These are phyloP conservation scores for Cryptops parisi DNA, from an alignment of 2,888 invertebrate species.

Conservation along the genomic window DNA sequence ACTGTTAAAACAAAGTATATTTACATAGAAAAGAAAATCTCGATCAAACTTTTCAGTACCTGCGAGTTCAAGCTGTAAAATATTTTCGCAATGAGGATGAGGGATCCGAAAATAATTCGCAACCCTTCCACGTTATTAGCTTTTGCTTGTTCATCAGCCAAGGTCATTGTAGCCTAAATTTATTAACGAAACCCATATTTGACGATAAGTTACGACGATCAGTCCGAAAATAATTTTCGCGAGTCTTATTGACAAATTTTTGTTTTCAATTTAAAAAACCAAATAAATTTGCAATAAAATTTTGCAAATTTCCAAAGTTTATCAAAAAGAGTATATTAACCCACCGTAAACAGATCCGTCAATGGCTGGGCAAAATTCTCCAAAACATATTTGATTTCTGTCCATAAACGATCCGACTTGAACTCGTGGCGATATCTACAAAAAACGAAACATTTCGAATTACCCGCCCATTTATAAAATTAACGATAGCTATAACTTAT, in stretches of 20 bases:
- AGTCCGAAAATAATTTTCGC: too few species aligned
- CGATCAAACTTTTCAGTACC: too few species aligned
- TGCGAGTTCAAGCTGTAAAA: slow-evolving; percentile 96
- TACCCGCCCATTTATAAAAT: too few species aligned
- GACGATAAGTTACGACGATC: too few species aligned
- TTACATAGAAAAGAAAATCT: too few species aligned
- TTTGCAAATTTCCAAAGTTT: too few species aligned
- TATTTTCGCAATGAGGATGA: slow-evolving; percentile 79
- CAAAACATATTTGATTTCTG: slow-evolving; percentile 90
- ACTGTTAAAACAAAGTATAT: neutral
- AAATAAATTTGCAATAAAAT: too few species aligned
- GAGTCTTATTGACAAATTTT: too few species aligned
- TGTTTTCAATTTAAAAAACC: too few species aligned
- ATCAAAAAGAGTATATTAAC: too few species aligned
- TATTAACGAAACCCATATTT: too few species aligned
- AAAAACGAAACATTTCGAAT: slow-evolving; percentile 8
- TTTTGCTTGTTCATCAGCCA: slow-evolving; percentile 60
- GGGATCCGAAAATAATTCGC: slow-evolving; percentile 72
- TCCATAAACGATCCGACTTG: slow-evolving; percentile 87
- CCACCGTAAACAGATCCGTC: slow-evolving; percentile 75
- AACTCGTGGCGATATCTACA: slow-evolving; percentile 75
- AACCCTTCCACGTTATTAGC: slow-evolving; percentile 65
- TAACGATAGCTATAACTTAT: neutral
- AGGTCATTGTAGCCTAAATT: slow-evolving; percentile 63
- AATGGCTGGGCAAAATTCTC: slow-evolving; percentile 86